Evolutionary conservation across 64 coral and sea anemone species (phyloP).

Genomic region (Porites lutea): DNA sequence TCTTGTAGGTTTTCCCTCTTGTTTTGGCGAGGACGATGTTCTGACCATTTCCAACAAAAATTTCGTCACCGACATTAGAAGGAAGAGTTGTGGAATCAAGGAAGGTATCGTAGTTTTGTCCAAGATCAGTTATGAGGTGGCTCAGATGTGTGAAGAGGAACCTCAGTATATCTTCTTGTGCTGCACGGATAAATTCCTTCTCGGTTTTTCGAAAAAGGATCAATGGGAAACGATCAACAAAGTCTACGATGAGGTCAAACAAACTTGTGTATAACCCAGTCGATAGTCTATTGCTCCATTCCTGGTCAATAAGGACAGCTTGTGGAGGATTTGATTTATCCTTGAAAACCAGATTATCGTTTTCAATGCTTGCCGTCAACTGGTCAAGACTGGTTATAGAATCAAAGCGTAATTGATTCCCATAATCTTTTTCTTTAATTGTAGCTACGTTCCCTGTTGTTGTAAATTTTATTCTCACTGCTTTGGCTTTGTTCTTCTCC

Average conservation of each 20-base stretch:
- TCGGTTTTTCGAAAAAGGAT: slow-evolving; percentile 9
- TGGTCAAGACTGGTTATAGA: not conserved
- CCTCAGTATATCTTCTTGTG: not conserved
- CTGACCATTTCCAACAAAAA: slow-evolving; percentile 11
- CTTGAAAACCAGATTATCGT: slow-evolving; percentile 17
- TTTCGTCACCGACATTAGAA: not conserved
- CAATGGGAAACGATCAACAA: not conserved
- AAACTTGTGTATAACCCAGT: not conserved
- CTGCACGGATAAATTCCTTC: not conserved
- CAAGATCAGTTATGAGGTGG: not conserved
- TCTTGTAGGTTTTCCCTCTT: slow-evolving; percentile 26
- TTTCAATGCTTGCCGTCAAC: not conserved
- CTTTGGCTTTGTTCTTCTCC: slow-evolving; percentile 5
- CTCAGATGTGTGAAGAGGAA: not conserved
- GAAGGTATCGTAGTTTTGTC: not conserved
- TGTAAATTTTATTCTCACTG: slow-evolving; percentile 5
- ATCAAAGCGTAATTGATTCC: slow-evolving; percentile 21
- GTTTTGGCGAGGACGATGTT: slow-evolving; percentile 1
- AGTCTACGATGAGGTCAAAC: not conserved
- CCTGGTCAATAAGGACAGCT: slow-evolving; percentile 10
- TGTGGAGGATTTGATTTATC: not conserved
- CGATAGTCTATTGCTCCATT: not conserved
- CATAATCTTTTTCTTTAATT: slow-evolving; percentile 15
- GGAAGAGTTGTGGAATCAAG: not conserved
- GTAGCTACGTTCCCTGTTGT: slow-evolving; percentile 18